Evolutionary conservation across 2,797 vertebrate genomes (phyloP).

Genomic region (Enteromius thamalakanensis): DNA sequence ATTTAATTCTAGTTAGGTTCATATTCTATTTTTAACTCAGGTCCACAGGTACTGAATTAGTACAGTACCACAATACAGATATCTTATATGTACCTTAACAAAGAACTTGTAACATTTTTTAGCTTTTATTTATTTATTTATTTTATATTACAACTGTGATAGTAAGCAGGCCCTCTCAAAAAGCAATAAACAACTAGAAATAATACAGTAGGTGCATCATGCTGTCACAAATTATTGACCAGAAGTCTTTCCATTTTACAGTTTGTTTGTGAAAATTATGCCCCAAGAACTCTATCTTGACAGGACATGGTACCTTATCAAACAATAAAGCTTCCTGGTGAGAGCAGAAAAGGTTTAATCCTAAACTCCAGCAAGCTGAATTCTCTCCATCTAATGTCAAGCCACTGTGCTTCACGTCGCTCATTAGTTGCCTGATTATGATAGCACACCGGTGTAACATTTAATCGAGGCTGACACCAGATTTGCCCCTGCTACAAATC

Average conservation of each 20-base stretch:
- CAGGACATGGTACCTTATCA: constrained; percentile 11
- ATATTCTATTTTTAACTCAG: neutral
- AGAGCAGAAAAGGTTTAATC: constrained; percentile 20
- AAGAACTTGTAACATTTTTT: neutral
- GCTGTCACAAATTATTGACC: constrained; percentile 87
- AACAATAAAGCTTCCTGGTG: neutral
- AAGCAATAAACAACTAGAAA: neutral
- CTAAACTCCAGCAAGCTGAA: constrained; percentile 83
- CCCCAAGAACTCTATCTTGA: neutral
- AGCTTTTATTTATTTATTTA: too few relatives aligned
- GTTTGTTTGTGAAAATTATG: constrained; percentile 79
- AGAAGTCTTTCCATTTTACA: constrained; percentile 88
- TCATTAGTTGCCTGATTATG: constrained; percentile 99
- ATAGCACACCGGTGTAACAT: constrained; percentile 98
- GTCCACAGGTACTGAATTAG: neutral
- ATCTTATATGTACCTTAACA: neutral
- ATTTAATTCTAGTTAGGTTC: neutral
- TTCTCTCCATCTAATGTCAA: constrained; percentile 68
- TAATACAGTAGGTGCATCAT: neutral
- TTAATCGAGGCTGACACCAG: constrained; percentile 99
- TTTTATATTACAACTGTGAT: neutral
- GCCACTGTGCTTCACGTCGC: constrained; percentile 65
- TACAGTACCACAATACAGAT: neutral
- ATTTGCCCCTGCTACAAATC: constrained; percentile 99
- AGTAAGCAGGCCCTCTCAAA: neutral